Conservation (phyloP, 2,888 invertebrate genomes). For the Saturnia pavonia region DNA sequence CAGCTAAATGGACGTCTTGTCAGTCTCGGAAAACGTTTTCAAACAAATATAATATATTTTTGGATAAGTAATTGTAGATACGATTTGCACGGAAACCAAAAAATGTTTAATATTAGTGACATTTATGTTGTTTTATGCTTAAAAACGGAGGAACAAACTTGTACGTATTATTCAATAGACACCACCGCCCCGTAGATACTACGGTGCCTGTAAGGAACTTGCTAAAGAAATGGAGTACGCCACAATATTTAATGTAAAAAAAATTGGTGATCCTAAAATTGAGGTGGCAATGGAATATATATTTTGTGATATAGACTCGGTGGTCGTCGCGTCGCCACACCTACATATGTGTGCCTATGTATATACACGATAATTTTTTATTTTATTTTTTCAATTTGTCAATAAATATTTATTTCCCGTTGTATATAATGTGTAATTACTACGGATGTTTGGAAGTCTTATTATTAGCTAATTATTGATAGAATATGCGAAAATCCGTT, state of each 20-base stretch:
- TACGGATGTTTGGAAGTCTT: conserved; percentile 20
- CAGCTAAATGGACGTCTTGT: not conserved
- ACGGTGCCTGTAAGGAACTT: conserved; percentile 35
- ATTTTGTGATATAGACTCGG: conserved; percentile 62
- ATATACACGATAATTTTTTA: conserved; percentile 72
- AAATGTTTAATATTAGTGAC: conserved; percentile 62
- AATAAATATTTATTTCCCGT: conserved; percentile 76
- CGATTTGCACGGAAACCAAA: conserved; percentile 64
- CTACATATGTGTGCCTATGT: conserved; percentile 56
- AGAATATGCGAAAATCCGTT: conserved; percentile 4
- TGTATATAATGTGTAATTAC: conserved; percentile 78
- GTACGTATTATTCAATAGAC: conserved; percentile 24
- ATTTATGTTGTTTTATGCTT: conserved; percentile 37
- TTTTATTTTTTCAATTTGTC: conserved; percentile 59
- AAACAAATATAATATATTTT: conserved; percentile 45
- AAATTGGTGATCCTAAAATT: conserved; percentile 44
- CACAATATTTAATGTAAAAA: conserved; percentile 48
- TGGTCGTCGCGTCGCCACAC: conserved; percentile 44
- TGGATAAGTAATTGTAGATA: conserved; percentile 61
- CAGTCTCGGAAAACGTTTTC: not conserved
- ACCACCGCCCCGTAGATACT: not conserved
- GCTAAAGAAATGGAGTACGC: conserved; percentile 74
- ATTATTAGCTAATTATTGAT: conserved; percentile 24
- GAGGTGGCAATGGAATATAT: conserved; percentile 56
- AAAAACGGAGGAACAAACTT: conserved; percentile 22